Evolutionary conservation across 2,888 invertebrate species (phyloP).

Genomic region (Nomada lathburiana): DNA sequence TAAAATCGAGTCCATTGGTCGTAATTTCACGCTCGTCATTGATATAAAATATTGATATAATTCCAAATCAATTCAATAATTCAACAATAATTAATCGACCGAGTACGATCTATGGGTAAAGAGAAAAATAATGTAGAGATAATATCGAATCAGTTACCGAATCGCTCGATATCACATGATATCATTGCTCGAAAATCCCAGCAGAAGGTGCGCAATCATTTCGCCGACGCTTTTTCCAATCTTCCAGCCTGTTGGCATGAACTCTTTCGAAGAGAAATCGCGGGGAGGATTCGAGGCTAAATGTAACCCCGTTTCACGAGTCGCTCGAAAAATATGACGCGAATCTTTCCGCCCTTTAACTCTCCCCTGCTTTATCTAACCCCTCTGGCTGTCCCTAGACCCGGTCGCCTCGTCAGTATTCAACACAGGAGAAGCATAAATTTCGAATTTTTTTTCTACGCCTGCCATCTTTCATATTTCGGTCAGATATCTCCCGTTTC

Average conservation of each 20-base stretch:
- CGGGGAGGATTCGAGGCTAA: conserved; percentile 17
- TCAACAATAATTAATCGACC: too few relatives aligned
- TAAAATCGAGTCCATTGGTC: too few relatives aligned
- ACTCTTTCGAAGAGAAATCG: conserved; percentile 11
- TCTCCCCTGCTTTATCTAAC: conserved; percentile 38
- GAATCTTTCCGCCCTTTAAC: conserved; percentile 41
- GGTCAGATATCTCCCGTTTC: conserved; percentile 39
- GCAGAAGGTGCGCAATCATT: background rate
- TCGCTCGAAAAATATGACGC: conserved; percentile 41
- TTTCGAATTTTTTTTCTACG: conserved; percentile 42
- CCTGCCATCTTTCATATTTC: conserved; percentile 26
- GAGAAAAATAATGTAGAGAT: background rate
- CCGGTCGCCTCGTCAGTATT: conserved; percentile 46
- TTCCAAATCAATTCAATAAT: too few relatives aligned
- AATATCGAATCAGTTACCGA: background rate
- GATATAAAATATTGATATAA: too few relatives aligned
- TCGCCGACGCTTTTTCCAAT: background rate
- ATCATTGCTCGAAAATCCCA: background rate
- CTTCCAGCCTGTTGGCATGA: conserved; percentile 1
- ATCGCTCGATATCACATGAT: background rate
- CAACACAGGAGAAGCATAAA: conserved; percentile 48
- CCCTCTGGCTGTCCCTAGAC: conserved; percentile 24
- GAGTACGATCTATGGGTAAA: too few relatives aligned
- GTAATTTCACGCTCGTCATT: too few relatives aligned
- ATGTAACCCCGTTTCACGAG: conserved; percentile 35